Conservation (phyloP, 2,888 invertebrate genomes). For the Lepidocyrtinus sp. region DNA sequence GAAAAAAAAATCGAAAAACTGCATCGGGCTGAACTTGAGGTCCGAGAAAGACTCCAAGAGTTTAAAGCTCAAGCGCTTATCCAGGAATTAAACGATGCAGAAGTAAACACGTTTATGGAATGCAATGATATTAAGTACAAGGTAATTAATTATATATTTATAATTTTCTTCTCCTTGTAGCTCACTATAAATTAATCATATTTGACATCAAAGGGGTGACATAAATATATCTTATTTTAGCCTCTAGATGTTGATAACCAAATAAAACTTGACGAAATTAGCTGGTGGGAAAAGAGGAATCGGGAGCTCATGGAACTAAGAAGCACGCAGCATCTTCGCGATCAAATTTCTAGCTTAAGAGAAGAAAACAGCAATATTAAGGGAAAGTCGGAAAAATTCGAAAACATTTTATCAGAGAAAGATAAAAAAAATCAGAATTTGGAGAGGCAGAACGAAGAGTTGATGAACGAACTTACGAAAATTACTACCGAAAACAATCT, state of each 20-base stretch:
- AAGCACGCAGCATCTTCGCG: not conserved
- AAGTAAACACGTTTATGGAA: not conserved
- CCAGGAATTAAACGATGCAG: not conserved
- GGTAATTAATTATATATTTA: too few relatives aligned
- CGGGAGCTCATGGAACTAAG: not conserved
- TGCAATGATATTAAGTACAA: conserved; percentile 37
- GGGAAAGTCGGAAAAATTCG: too few relatives aligned
- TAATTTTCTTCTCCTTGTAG: too few relatives aligned
- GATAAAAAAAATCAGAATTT: conserved; percentile 9
- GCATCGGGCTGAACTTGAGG: not conserved
- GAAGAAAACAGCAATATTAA: too few relatives aligned
- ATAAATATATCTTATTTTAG: too few relatives aligned
- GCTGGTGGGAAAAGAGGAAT: not conserved
- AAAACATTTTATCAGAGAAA: too few relatives aligned
- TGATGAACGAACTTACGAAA: conserved; percentile 9
- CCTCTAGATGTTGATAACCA: too few relatives aligned
- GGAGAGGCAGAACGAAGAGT: conserved; percentile 15
- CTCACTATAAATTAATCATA: too few relatives aligned
- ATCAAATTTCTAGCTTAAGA: not conserved
- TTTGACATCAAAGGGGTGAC: too few relatives aligned
- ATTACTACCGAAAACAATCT: conserved; percentile 18
- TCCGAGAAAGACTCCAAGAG: not conserved
- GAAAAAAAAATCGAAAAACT: not conserved
- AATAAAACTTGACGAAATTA: too few relatives aligned
- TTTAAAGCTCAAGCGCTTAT: too few relatives aligned